Percentiles rank a stretch among this genome's conserved stretches.
Conservation (phyloP, 1,140 invertebrate species). For the Micrasema longulum region DNA sequence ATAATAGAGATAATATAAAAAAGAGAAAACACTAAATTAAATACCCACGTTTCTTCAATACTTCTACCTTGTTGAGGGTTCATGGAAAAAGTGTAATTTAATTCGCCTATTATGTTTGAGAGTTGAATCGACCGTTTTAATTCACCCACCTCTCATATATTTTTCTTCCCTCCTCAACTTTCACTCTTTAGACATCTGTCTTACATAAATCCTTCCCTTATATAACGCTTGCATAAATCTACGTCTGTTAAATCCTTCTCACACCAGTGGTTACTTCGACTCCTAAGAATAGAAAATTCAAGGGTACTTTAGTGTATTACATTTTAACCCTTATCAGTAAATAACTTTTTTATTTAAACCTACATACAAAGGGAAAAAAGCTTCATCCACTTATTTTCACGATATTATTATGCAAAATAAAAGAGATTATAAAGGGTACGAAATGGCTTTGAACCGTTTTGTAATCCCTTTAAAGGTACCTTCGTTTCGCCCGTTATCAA, state of each 20-base stretch:
- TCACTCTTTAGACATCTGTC: slow-evolving; percentile 40
- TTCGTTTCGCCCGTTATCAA: not conserved
- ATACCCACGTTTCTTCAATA: too few species aligned
- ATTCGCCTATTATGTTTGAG: too few species aligned
- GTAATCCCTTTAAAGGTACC: not conserved
- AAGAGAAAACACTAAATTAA: too few species aligned
- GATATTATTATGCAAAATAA: slow-evolving; percentile 3
- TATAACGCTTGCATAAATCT: slow-evolving; percentile 51
- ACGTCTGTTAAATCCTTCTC: slow-evolving; percentile 25
- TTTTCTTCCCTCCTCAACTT: slow-evolving; percentile 22
- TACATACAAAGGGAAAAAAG: not conserved
- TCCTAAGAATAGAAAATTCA: slow-evolving; percentile 21
- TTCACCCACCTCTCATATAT: not conserved
- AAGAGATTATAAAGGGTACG: not conserved
- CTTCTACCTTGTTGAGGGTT: too few species aligned
- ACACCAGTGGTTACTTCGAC: slow-evolving; percentile 13
- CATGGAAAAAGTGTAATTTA: too few species aligned
- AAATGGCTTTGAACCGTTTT: not conserved
- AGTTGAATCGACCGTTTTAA: too few species aligned
- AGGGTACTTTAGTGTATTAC: slow-evolving; percentile 1
- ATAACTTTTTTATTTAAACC: not conserved
- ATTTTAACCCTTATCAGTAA: not conserved
- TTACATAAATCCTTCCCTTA: slow-evolving; percentile 48
- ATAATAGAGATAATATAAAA: too few species aligned
- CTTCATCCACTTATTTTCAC: not conserved